A percentile compares a stretch with the other conserved stretches of the same genome.
Evolutionary conservation across 2,113 vertebrate species (phyloP).

Genomic region (Calyptomena viridis): DNA sequence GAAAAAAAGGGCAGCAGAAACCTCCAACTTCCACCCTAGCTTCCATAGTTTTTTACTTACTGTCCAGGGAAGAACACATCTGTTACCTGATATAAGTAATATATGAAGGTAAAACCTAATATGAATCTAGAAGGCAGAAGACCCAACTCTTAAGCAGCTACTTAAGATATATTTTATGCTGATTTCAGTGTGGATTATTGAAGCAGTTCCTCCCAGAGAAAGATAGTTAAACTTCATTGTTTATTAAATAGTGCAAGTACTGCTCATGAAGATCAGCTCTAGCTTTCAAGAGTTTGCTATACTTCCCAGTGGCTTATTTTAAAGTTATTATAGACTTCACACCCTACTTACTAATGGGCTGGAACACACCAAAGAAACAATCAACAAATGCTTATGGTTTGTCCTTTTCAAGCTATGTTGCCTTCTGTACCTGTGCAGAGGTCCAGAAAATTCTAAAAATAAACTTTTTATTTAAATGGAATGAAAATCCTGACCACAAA

Average conservation of each 20-base stretch:
- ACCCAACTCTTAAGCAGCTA: neutral
- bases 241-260: neutral
- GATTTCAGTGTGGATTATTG: neutral
- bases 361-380: neutral
- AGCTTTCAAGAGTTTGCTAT: neutral
- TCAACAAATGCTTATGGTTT: neutral
- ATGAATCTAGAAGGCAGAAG: neutral
- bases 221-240: neutral
- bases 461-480: neutral
- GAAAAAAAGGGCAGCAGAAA: neutral
- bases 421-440: neutral
- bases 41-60: neutral
- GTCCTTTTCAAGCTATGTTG: neutral
- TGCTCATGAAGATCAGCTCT: neutral
- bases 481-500: neutral
- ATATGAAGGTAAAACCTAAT: neutral
- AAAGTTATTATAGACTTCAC: neutral
- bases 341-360: neutral
- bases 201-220: neutral
- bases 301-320: neutral
- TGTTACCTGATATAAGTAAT: neutral
- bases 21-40: neutral
- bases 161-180: neutral
- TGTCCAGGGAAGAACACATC: neutral
- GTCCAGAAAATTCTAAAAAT: neutral